Evolutionary conservation across 2,113 vertebrate species (phyloP), one percentile per base, ranked within the genome.

Genomic region (Rostratula benghalensis): DNA sequence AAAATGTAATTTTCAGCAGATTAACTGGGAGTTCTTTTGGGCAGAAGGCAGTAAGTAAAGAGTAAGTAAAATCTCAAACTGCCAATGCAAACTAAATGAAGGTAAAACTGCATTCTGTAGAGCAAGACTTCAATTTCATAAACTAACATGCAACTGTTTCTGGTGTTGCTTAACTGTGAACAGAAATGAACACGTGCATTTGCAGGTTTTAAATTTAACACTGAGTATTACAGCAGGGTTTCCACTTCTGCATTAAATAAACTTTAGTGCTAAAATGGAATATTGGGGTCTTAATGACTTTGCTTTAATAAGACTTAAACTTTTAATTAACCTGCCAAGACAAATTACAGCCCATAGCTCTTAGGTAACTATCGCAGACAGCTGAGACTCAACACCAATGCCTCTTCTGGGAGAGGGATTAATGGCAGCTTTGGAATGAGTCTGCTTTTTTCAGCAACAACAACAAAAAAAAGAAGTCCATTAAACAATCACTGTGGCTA

Each of bases 321-420:
- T 98, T 98, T 98, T 98, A 98, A 98, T 98, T 98, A 98, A 98
- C 93, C 94, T 98, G 98, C 95, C 98, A 98, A 97, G 97, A 98
- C 95, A 97, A 97, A 98, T 98, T 97, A 97, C 87, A 97, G 91
- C 83, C 96, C 87, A 79, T 23, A 94, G 95, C 82, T 97, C 92
- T 97, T 96, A 94, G 95, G 97, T 96, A 98, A 97, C 51, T 84
- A 90, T 39, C 96, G 95, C 73, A 97, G 98, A 97, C 96, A 98
- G 97, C 96, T 95, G 97, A 97, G 97, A 94, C 94, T 97, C 97
- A 97, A 89, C 60, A 94, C 90, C 94, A 94, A 73, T 57, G 91
- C 60, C 96, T 97, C 97, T 95, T 79, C 54, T 93, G 95, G 94
- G 94, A 97, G 84, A 90, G 81, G 93, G 78, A 98, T 97, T 98